These are phyloP conservation scores for Agrypnus murinus DNA, from an alignment of 2,888 invertebrate genomes.

Conservation along the genomic window DNA sequence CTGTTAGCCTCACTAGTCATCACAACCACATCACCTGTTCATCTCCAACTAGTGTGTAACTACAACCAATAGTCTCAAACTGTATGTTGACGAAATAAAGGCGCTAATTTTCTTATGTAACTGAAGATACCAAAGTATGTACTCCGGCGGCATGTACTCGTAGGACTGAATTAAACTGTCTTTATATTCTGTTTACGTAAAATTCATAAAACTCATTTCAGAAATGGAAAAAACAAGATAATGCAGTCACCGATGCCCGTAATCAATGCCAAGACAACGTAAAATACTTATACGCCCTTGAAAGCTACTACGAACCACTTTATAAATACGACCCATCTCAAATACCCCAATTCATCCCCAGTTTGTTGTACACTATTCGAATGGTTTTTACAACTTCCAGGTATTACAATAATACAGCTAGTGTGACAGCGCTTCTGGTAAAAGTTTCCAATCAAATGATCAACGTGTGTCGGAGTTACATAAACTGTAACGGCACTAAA, in stretches of 20 bases:
- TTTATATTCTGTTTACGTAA: no score
- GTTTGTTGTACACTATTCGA: constrained; percentile 85
- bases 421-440: constrained; percentile 85
- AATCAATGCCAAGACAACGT: constrained; percentile 92
- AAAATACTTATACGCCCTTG: constrained; percentile 88
- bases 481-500: constrained; percentile 81
- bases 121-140: no score
- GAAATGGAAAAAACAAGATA: constrained; percentile 87
- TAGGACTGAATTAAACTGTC: no score
- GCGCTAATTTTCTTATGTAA: no score
- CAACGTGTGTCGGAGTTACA: constrained; percentile 84
- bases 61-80: no score
- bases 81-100: no score
- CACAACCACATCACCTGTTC: no score
- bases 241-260: constrained; percentile 83
- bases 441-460: constrained; percentile 94
- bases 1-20: no score
- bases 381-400: constrained; percentile 90
- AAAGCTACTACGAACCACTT: constrained; percentile 89
- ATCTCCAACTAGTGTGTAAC: no score
- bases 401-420: constrained; percentile 84
- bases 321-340: constrained; percentile 84
- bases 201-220: constrained; percentile 69
- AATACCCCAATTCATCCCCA: constrained; percentile 82
- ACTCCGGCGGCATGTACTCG: no score